Percentiles rank a stretch among this genome's conserved stretches.
Evolutionary conservation across 2,888 invertebrate genomes (phyloP).

Genomic region (Harpalus rubripes): DNA sequence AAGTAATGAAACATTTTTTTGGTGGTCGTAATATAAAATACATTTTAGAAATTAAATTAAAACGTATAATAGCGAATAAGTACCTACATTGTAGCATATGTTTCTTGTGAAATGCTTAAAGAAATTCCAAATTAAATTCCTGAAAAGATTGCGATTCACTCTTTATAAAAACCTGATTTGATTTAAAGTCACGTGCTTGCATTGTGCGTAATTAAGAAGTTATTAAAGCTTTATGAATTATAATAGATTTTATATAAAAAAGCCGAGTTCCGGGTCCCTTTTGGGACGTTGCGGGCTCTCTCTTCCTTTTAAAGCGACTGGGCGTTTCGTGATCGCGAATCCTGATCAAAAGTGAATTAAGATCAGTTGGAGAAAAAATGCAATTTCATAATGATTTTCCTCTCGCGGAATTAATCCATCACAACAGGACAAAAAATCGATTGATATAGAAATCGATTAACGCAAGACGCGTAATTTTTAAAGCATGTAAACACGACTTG

Average conservation of each 20-base stretch:
- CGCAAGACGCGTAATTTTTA: slow-evolving; percentile 31
- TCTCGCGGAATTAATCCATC: slow-evolving; percentile 52
- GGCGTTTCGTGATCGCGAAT: slow-evolving; percentile 8
- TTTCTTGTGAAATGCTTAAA: not conserved
- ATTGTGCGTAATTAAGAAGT: slow-evolving; percentile 27
- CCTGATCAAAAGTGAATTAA: slow-evolving; percentile 31
- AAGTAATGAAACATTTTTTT: not conserved
- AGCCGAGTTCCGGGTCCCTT: slow-evolving; percentile 28
- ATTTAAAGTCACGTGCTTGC: slow-evolving; percentile 20
- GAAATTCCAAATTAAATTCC: not conserved
- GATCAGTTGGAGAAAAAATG: slow-evolving; percentile 45
- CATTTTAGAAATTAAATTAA: not conserved
- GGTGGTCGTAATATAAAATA: not conserved
- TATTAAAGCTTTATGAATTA: slow-evolving; percentile 37
- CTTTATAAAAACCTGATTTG: slow-evolving; percentile 9
- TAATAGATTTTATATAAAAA: slow-evolving; percentile 49
- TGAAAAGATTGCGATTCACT: not conserved
- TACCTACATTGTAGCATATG: not conserved
- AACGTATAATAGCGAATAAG: not conserved
- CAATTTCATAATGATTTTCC: slow-evolving; percentile 56
- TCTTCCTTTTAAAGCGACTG: slow-evolving; percentile 39
- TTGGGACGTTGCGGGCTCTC: slow-evolving; percentile 5
- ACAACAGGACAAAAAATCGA: slow-evolving; percentile 30
- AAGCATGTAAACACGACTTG: slow-evolving; percentile 54
- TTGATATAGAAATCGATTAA: slow-evolving; percentile 35